Percentiles rank a stretch among this genome's conserved stretches.
phyloP scores from a whole-genome alignment of 2,797 vertebrate species.

The Danio aesculapii region DNA sequence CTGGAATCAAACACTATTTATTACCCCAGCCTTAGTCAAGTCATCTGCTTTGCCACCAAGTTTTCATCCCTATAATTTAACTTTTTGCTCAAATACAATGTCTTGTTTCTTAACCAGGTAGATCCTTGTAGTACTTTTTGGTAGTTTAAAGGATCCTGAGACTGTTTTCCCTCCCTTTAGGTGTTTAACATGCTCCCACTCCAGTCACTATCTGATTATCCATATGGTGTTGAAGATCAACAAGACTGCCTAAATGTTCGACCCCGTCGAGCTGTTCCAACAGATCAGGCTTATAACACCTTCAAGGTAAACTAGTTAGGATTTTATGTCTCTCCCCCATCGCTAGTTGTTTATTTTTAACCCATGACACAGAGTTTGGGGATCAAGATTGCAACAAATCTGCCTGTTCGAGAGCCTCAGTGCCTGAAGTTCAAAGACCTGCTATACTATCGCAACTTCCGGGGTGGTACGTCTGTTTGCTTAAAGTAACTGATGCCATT shows the following conservation, averaged over 20 bases:
- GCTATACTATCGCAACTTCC: conserved; percentile 46
- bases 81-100: no score
- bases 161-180: neutral
- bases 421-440: conserved; percentile 66
- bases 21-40: no score
- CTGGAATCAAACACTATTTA: no score
- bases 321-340: no score
- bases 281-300: conserved; percentile 18
- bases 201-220: neutral
- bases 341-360: no score
- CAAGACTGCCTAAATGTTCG: conserved; percentile 28
- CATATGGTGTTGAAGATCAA: conserved; percentile 21
- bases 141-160: neutral
- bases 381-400: conserved; percentile 73
- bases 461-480: neutral
- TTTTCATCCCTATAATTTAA: no score
- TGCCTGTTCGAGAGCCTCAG: conserved; percentile 57
- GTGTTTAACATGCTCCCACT: conserved; percentile 29
- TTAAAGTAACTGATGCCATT: neutral
- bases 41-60: no score
- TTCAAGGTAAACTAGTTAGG: conserved; percentile 18
- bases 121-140: no score
- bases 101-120: no score
- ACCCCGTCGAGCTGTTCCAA: neutral
- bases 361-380: conserved; percentile 64